Evolutionary conservation across 2,888 invertebrate genomes (phyloP), one percentile per base, ranked within the genome.

Genomic region (Apamea anceps): DNA sequence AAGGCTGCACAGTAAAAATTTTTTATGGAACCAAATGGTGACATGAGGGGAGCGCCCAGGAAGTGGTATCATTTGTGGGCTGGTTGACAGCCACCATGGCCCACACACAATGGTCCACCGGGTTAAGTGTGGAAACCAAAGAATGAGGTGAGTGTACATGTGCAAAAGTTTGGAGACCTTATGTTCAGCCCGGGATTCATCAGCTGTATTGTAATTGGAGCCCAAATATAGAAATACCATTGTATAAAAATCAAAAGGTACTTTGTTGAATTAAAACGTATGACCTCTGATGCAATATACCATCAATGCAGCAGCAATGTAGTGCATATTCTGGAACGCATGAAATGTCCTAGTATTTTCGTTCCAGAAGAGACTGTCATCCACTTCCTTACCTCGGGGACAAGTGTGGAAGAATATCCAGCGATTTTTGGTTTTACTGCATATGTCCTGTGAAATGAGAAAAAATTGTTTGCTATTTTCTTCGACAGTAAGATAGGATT

Each of bases 341-440:
- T 80, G 83, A 81, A 95, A 95, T 0, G 96, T 96, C 81, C 93
- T 91, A 0, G 96, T 80, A 4, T 93, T 93, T 28, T 28, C 18
- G 68, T 95, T 93, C 65, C 91, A 88, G 79, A 96, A 96, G 0
- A 96, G 80, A 0, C 87, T 45, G 13, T 96, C 94, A 1, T 92
- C 91, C 0, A 95, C 94, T 83, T 96, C 96, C 0, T 84, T 63
- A 0, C 96, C 96, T 57, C 95, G 85, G 0, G 96, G 96, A 67
- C 94, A 94, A 0, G 95, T 95, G 91, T 96, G 96, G 82, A 95
- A 94, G 88, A 94, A 96, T 10, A 95, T 92, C 96, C 96, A 96
- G 0, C 87, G 80, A 15, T 77, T 78, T 6, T 77, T 72, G 0
- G 93, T 90, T 6, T 80, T 67, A 7, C 78, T 85, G n/a, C 81